Conservation (phyloP, 2,888 invertebrate species). For the Amiota communis region DNA sequence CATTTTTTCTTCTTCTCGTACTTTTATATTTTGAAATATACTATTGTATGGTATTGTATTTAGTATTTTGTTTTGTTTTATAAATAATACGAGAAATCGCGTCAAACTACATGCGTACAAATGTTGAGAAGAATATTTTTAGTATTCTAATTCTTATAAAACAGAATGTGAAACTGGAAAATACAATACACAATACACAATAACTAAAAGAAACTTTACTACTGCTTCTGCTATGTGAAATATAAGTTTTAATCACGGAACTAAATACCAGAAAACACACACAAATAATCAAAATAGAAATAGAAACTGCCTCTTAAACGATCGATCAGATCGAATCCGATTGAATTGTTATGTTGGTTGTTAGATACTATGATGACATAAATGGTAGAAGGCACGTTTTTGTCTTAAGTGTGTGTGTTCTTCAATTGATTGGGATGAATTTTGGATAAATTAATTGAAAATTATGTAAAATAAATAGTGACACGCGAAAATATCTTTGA, state of each 20-base stretch:
- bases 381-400: no score
- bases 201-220: background rate
- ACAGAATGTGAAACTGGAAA: conserved; percentile 25
- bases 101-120: background rate
- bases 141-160: conserved; percentile 12
- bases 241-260: conserved; percentile 47
- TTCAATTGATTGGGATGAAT: no score
- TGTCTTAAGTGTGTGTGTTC: no score
- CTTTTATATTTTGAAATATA: no score
- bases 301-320: background rate
- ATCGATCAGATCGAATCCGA: background rate
- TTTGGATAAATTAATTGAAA: background rate
- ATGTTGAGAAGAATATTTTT: conserved; percentile 4
- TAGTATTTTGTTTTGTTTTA: no score
- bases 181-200: no score
- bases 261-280: conserved; percentile 47
- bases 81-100: conserved; percentile 37
- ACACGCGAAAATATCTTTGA: background rate
- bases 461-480: background rate
- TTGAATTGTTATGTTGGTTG: no score
- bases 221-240: conserved; percentile 18
- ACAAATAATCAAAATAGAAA: background rate
- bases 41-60: no score
- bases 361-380: no score
- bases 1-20: no score